Evolutionary conservation across 2,888 invertebrate genomes (phyloP).

Genomic region (Boloria euphrosyne): DNA sequence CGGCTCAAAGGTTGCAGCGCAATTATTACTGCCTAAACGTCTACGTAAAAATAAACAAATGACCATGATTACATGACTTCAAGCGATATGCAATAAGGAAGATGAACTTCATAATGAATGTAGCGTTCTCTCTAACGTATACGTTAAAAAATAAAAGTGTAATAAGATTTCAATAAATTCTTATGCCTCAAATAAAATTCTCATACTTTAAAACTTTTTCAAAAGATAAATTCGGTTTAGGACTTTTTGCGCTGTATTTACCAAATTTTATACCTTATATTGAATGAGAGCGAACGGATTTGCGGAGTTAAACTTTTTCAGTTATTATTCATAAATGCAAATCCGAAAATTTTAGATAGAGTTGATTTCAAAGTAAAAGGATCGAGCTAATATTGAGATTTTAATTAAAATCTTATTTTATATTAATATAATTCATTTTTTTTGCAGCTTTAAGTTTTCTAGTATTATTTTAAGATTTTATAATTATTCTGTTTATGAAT

Average conservation of each 20-base stretch:
- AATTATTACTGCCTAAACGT: conserved; percentile 38
- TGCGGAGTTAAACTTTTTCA: conserved; percentile 71
- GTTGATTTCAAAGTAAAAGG: conserved; percentile 65
- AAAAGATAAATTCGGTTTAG: conserved; percentile 50
- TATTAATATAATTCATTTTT: not conserved
- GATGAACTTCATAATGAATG: not conserved
- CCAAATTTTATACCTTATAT: conserved; percentile 66
- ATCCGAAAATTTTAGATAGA: conserved; percentile 71
- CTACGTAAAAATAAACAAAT: conserved; percentile 23
- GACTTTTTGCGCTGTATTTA: conserved; percentile 64
- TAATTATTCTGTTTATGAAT: too few relatives aligned
- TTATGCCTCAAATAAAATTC: conserved; percentile 27
- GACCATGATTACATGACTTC: conserved; percentile 22
- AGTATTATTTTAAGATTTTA: too few relatives aligned
- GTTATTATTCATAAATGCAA: conserved; percentile 81
- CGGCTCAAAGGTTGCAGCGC: conserved; percentile 40
- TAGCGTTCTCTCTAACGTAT: not conserved
- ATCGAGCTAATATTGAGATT: conserved; percentile 48
- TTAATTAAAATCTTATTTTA: conserved; percentile 21
- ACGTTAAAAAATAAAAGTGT: not conserved
- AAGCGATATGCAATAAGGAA: conserved; percentile 1
- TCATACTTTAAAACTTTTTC: conserved; percentile 52
- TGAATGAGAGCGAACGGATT: conserved; percentile 66
- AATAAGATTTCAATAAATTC: conserved; percentile 33
- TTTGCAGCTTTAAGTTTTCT: not conserved